phyloP scores from a whole-genome alignment of 2,797 vertebrate species.

The Ctenochaetus hawaiiensis region DNA sequence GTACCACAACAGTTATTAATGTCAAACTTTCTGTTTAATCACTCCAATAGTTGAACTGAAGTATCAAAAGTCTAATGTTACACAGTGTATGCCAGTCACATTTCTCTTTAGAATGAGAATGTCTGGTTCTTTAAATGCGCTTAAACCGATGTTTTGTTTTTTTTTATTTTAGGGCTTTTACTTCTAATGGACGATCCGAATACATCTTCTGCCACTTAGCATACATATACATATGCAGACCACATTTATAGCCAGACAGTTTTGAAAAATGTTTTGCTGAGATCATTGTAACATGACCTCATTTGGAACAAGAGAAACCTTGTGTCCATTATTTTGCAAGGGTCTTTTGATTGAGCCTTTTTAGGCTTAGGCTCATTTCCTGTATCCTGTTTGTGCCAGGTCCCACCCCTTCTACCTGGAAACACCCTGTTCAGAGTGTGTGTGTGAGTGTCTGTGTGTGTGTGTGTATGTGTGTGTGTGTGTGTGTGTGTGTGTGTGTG shows the following conservation, averaged over 20 bases:
- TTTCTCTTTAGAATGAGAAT: background rate
- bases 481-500: slow-evolving; percentile 42
- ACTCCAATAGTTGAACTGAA: no score
- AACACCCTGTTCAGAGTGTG: slow-evolving; percentile 58
- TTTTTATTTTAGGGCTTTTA: background rate
- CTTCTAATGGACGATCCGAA: background rate
- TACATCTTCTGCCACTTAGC: no score
- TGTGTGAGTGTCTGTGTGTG: slow-evolving; percentile 37
- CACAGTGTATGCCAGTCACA: no score
- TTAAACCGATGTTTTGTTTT: background rate
- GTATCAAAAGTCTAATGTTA: no score
- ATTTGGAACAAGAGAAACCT: slow-evolving; percentile 63
- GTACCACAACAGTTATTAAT: no score
- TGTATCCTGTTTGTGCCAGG: slow-evolving; percentile 77
- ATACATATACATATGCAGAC: background rate
- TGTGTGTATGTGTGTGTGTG: slow-evolving; percentile 37
- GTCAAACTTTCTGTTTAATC: no score
- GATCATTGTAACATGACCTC: slow-evolving; percentile 32
- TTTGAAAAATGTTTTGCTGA: slow-evolving; percentile 30
- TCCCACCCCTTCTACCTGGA: slow-evolving; percentile 72
- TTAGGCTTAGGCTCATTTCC: slow-evolving; percentile 73
- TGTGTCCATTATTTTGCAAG: slow-evolving; percentile 64
- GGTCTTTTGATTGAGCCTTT: slow-evolving; percentile 62
- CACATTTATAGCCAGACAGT: background rate
- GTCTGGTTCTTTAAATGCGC: background rate